Percentiles rank a stretch among this genome's conserved stretches.
Evolutionary conservation across 2,113 vertebrate species (phyloP).

Genomic region (Dolichallabes microphthalmus): DNA sequence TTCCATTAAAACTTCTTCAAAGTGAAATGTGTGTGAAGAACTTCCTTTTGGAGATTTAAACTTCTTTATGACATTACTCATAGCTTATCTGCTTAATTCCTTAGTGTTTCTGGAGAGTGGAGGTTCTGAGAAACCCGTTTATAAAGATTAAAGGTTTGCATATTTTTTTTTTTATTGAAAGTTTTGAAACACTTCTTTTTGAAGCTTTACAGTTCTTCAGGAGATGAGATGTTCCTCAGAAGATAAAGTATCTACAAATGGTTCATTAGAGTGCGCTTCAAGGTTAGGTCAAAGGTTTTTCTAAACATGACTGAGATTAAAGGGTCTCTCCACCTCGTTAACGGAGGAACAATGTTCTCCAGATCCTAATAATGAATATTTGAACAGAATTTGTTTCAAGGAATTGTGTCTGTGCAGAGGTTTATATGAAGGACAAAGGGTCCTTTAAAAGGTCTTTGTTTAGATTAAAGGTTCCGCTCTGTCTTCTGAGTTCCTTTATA

Average conservation of each 20-base stretch:
- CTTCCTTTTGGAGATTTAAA: neutral
- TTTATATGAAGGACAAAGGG: too few relatives aligned
- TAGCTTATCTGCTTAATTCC: neutral
- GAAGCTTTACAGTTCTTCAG: neutral
- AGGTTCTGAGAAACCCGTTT: neutral
- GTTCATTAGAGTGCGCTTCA: neutral
- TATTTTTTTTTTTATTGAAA: neutral
- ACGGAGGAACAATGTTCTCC: neutral
- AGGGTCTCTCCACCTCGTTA: neutral
- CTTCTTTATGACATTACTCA: neutral
- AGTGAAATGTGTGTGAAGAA: neutral
- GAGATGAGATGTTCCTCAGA: neutral
- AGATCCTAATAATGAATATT: neutral
- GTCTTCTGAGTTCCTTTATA: too few relatives aligned
- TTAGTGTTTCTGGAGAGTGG: neutral
- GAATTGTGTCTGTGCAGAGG: too few relatives aligned
- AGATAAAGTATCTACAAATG: neutral
- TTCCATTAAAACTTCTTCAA: neutral
- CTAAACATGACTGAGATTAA: neutral
- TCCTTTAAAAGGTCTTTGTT: too few relatives aligned
- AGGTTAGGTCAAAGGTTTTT: neutral
- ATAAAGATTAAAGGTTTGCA: neutral
- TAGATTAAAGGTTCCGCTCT: neutral
- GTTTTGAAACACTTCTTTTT: neutral
- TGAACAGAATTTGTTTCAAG: neutral